Evolutionary conservation across 2,113 vertebrate genomes (phyloP).

Genomic region (Marmota flaviventris): DNA sequence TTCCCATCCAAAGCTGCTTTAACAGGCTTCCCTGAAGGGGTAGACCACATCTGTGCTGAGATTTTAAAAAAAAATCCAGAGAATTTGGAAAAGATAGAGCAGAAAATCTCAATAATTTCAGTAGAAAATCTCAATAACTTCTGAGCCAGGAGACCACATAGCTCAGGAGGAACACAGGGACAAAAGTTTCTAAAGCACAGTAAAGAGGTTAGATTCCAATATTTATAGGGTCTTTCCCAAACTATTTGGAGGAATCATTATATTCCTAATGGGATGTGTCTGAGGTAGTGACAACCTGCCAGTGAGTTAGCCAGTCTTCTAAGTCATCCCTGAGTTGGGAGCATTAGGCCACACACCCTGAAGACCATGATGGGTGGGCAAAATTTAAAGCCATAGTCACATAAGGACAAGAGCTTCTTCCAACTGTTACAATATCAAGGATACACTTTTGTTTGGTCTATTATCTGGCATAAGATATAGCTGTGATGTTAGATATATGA

Average conservation of each 20-base stretch:
- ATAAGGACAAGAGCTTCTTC: not conserved
- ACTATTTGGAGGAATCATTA: not conserved
- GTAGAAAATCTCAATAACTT: too few relatives aligned
- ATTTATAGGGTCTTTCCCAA: not conserved
- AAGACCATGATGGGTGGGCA: not conserved
- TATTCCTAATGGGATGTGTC: not conserved
- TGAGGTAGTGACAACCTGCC: not conserved
- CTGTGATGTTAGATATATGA: not conserved
- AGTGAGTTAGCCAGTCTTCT: not conserved
- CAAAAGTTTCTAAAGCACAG: not conserved
- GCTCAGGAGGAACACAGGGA: not conserved
- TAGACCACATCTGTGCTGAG: conserved; percentile 22
- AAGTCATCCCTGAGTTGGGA: not conserved
- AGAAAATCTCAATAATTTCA: not conserved
- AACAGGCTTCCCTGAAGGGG: not conserved
- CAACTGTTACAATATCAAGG: not conserved
- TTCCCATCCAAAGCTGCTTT: conserved; percentile 37
- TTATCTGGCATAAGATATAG: not conserved
- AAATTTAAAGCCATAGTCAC: not conserved
- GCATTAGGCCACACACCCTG: not conserved
- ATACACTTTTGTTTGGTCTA: not conserved
- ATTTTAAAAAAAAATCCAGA: not conserved
- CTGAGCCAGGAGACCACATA: not conserved
- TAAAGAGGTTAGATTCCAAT: not conserved
- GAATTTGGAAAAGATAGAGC: not conserved